Percentiles rank a stretch among this genome's conserved stretches.
phyloP scores from a whole-genome alignment of 92 coral and sea anemone species.

The Umimayanthus chanpuru region DNA sequence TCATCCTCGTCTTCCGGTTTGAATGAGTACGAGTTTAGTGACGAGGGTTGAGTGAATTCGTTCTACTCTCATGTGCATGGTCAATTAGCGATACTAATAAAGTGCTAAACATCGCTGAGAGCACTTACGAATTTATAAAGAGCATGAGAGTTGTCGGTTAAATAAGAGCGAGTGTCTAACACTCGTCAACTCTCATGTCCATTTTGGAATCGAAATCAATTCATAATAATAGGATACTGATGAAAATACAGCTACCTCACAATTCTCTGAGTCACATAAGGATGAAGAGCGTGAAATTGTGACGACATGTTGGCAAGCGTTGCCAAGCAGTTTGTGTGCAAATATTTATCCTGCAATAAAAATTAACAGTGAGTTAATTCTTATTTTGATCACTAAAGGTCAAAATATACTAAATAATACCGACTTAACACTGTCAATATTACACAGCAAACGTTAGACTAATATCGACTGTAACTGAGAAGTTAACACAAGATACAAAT shows the following conservation, averaged over 20 bases:
- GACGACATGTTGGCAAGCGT: constrained; percentile 99
- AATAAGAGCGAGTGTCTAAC: no score
- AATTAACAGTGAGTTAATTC: neutral
- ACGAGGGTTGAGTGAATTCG: no score
- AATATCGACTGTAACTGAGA: neutral
- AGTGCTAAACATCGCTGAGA: no score
- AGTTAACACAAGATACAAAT: neutral
- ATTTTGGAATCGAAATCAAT: no score
- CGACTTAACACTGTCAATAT: neutral
- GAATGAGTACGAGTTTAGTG: no score
- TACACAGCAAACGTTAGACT: neutral
- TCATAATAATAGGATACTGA: no score
- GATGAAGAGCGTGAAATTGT: constrained; percentile 97
- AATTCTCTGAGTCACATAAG: constrained; percentile 95
- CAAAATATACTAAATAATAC: neutral
- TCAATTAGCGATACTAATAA: no score
- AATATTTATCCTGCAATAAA: constrained; percentile 85
- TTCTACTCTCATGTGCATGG: no score
- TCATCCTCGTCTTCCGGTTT: no score
- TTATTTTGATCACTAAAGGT: neutral
- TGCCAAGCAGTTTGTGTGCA: constrained; percentile 97
- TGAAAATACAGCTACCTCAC: constrained; percentile 72
- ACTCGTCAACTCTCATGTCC: no score
- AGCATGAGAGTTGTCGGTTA: no score
- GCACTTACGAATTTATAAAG: no score